Base-by-base conservation (phyloP, 37 sponge, comb jelly and placozoan species). In the Aphrocallistes beatrix region DNA sequence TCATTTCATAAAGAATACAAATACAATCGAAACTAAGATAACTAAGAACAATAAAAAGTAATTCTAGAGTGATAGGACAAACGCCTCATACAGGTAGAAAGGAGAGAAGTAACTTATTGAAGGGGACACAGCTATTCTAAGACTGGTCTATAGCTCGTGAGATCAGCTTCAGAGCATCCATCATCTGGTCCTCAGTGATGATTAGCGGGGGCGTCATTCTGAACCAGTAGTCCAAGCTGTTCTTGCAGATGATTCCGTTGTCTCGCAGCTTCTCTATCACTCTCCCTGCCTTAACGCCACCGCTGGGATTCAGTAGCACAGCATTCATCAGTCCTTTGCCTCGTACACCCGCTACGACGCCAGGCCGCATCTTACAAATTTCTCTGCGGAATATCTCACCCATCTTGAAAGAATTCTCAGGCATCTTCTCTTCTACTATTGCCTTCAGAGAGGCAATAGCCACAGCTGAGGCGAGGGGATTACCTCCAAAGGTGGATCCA, bases 401-500 rank as follows among this genome's bases (percentile, higher is more conserved):
- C 88, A 96, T 50, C 23, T 50, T 85, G 17, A 51, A 85, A 37
- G 96, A 88, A 84, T 95, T 95, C 81, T 93, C 99, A 51, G 87
- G 84, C 83, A 98, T 34, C 1, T 83, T 83, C 85, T 95, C 99
- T 81, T 93, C 93, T 82, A 90, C 93, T 0, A 98, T 23, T 1
- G 95, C 99, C 86, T 95, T 83, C 50, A 98, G 40, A 49, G 93
- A 51, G 13, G 92, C 90, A 30, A 95, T 86, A 9, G 95, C 99
- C 17, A 95, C 90, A 81, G 82, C 87, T 51, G 92, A 85, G 16
- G 91, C 99, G 36, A 98, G 89, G 0, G 99, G 99, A 51, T 85
- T 94, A 0, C 99, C 99, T 42, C 96, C 99, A 88, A 84, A 98
- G 0, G 99, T 98, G 38, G 96, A 96, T 1, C 99, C 99, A 89